Evolutionary conservation across 2,888 invertebrate genomes (phyloP).

Genomic region (Diabrotica balteata): DNA sequence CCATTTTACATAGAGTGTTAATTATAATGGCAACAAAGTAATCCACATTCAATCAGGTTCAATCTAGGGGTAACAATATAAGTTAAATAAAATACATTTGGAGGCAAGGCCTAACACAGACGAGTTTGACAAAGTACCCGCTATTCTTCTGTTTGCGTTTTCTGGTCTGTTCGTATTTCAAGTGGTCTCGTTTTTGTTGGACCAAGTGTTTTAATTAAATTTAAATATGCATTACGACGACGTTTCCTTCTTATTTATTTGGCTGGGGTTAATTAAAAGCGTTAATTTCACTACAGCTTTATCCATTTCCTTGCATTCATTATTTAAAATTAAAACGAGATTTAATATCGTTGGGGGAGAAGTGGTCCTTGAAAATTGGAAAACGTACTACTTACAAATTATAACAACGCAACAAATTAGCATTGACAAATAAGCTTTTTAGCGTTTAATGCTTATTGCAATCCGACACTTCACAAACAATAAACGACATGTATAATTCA

Average conservation of each 20-base stretch:
- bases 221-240: constrained; percentile 35
- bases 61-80: too few relatives aligned
- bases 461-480: too few relatives aligned
- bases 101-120: neutral
- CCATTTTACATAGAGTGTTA: too few relatives aligned
- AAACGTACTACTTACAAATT: neutral
- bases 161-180: constrained; percentile 23
- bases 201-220: constrained; percentile 34
- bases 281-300: constrained; percentile 32
- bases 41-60: too few relatives aligned
- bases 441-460: too few relatives aligned
- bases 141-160: constrained; percentile 29
- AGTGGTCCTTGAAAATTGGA: constrained; percentile 20
- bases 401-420: neutral
- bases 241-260: constrained; percentile 34
- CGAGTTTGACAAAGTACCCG: constrained; percentile 16
- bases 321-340: constrained; percentile 33
- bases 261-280: constrained; percentile 35
- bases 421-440: too few relatives aligned
- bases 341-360: constrained; percentile 27
- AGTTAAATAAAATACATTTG: too few relatives aligned
- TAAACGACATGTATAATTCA: too few relatives aligned
- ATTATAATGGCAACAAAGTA: too few relatives aligned
- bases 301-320: constrained; percentile 30
- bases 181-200: constrained; percentile 30